Conservation (phyloP, 2,113 vertebrate genomes). For the Eolophus roseicapilla region DNA sequence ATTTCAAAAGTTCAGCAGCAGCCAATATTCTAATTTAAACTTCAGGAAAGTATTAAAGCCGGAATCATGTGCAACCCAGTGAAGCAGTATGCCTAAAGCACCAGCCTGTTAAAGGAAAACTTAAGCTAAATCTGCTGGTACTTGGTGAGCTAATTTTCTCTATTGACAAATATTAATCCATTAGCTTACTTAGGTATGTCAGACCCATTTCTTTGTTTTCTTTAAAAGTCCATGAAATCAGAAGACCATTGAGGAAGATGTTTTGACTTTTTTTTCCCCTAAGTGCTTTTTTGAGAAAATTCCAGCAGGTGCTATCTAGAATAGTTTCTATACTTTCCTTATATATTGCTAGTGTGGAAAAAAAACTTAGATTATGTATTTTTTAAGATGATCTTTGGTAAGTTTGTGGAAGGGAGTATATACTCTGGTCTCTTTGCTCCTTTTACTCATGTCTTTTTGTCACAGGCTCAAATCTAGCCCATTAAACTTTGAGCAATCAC, state of each 20-base stretch:
- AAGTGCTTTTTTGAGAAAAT: neutral
- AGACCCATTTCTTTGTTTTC: neutral
- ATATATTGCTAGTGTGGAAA: neutral
- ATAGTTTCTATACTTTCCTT: neutral
- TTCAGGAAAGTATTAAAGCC: constrained; percentile 36
- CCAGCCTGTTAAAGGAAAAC: neutral
- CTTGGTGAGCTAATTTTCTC: neutral
- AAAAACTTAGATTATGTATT: neutral
- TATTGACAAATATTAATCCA: neutral
- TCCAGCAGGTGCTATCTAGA: neutral
- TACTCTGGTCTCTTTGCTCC: neutral
- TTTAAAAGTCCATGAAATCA: neutral
- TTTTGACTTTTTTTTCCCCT: neutral
- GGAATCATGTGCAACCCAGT: neutral
- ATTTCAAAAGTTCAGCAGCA: constrained; percentile 56
- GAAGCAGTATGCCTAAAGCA: neutral
- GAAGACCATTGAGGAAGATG: neutral
- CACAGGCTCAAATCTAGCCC: neutral
- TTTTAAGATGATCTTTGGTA: neutral
- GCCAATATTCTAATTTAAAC: constrained; percentile 65
- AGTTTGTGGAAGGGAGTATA: neutral
- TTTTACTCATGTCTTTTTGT: neutral
- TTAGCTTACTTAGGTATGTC: neutral
- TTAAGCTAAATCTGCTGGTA: neutral
- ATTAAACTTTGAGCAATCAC: neutral